Evolutionary conservation across 2,888 invertebrate species (phyloP), one percentile per base, ranked within the genome.

Genomic region (Acanthopleura granulata): DNA sequence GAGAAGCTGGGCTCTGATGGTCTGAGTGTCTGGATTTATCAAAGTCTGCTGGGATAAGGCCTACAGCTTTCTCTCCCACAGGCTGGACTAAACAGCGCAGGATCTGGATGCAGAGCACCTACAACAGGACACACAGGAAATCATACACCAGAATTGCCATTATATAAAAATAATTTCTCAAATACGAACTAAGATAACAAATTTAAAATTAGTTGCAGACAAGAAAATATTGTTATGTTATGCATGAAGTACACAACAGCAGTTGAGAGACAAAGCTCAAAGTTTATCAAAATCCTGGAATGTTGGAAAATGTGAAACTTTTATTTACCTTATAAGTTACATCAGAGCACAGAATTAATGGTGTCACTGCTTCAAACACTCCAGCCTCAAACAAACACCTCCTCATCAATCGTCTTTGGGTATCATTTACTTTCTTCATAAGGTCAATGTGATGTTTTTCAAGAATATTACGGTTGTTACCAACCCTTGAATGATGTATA

Each of bases 81-180:
- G 84, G 83, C 62, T 84, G 85, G 16, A 85, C 79, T 57, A 81
- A 76, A 76, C 83, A 82, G 49, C 84, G 72, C 29, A 84, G 72
- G 30, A 84, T 82, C 75, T 83, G 81, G 51, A 80, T 75, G 0
- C 81, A 78, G 22, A 83, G 62, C 14, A 78, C 75, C 85, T 85
- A 74, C 0, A 77, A 81, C 9, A 40, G 40, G 9, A 6, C 3
- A 3, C 9, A 6, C 9, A 9, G 40, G 9, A 40, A 40, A 40
- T 40, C 9, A 40, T 40, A 3, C 40, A 40, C 40, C 40, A 40
- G 40, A 40, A 40, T 40, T 40, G 40, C 9, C 9, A 40, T 40
- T 9, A 40, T 9, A 40, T 40, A 40, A 40, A 40, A 40, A 9
- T 40, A 40, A 40, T 9, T 40, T 40, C 40, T 40, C 4, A 40